phyloP scores from a whole-genome alignment of 2,797 vertebrate species.

The Mycteria americana region DNA sequence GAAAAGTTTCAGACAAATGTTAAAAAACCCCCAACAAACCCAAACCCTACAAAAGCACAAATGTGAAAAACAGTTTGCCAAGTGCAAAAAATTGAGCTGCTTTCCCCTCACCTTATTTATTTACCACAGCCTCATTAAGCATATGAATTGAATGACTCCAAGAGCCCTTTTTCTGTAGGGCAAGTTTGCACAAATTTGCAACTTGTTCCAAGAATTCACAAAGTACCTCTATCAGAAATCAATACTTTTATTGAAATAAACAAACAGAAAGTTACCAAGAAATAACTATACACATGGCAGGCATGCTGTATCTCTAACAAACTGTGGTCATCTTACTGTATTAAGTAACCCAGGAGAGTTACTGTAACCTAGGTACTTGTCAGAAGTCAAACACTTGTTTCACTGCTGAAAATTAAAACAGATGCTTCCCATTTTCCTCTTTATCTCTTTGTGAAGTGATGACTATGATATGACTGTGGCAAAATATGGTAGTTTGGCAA shows the following conservation, averaged over 20 bases:
- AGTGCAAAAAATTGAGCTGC: not conserved
- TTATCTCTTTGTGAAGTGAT: not conserved
- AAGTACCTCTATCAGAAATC: not conserved
- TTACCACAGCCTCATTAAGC: not conserved
- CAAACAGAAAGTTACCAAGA: not conserved
- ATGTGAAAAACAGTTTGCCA: not conserved
- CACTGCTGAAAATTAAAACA: not conserved
- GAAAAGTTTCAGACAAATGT: not conserved
- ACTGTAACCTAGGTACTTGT: not conserved
- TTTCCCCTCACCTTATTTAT: not conserved
- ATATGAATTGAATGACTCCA: not conserved
- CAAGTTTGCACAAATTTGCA: not conserved
- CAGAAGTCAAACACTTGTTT: not conserved
- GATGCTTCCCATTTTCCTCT: not conserved
- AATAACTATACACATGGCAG: not conserved
- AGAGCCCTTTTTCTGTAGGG: not conserved
- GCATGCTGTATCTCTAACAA: not conserved
- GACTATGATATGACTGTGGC: not conserved
- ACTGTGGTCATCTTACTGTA: not conserved
- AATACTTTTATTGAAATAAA: not conserved
- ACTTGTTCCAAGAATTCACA: not conserved
- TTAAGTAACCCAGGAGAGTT: not conserved
- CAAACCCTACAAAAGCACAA: not conserved
- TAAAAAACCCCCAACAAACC: not conserved
- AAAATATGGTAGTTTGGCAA: not conserved